Conservation (phyloP, 2,797 vertebrate species). For the Myripristis jacobus region DNA sequence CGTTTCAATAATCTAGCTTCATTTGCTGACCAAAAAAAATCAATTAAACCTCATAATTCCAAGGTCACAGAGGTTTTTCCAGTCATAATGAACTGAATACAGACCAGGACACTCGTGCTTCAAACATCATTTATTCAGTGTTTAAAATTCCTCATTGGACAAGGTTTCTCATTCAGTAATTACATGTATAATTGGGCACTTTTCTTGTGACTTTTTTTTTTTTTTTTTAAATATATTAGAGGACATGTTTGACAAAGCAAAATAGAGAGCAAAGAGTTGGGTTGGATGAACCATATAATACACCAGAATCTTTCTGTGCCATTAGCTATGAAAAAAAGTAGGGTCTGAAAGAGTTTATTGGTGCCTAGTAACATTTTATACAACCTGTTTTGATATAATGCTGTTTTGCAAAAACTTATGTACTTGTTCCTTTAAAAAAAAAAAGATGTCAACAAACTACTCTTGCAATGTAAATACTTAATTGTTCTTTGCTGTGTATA, state of each 20-base stretch:
- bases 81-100: no score
- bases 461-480: constrained; percentile 55
- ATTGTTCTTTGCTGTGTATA: constrained; percentile 55
- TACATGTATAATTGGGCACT: constrained; percentile 11
- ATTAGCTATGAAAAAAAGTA: constrained; percentile 9
- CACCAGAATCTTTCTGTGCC: not conserved
- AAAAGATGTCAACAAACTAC: constrained; percentile 20
- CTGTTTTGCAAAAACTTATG: constrained; percentile 21
- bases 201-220: not conserved
- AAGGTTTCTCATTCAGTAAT: constrained; percentile 28
- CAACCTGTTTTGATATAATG: constrained; percentile 44
- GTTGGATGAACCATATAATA: constrained; percentile 19
- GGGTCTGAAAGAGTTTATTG: constrained; percentile 30
- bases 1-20: not conserved
- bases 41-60: constrained; percentile 1
- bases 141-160: constrained; percentile 8
- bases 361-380: constrained; percentile 60
- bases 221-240: constrained; percentile 4
- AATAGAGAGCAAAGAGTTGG: constrained; percentile 6
- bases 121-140: no score
- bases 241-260: constrained; percentile 31
- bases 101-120: no score
- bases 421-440: constrained; percentile 19
- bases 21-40: not conserved
- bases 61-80: not conserved